These are phyloP conservation scores for Hystrix brachyura DNA, from an alignment of 2,113 vertebrate genomes.

Conservation along the genomic window DNA sequence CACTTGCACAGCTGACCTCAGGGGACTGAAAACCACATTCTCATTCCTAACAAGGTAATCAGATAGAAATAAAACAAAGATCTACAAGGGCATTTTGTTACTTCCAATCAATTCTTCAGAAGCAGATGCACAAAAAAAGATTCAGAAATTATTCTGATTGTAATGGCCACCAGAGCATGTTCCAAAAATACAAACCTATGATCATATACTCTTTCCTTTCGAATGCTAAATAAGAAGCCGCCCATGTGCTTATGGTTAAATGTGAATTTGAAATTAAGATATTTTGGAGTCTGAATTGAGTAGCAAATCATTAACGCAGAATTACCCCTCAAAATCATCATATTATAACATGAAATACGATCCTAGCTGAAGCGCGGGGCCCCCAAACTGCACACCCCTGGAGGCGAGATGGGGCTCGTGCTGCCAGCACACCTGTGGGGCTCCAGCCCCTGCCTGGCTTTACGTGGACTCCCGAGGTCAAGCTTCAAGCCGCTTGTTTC, in stretches of 20 bases:
- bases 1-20: conserved; percentile 30
- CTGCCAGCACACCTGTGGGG: neutral
- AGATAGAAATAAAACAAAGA: conserved; percentile 78
- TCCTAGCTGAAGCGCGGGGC: neutral
- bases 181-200: conserved; percentile 81
- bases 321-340: conserved; percentile 73
- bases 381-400: neutral
- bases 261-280: conserved; percentile 80
- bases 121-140: conserved; percentile 71
- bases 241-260: conserved; percentile 79
- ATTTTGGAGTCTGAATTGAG: conserved; percentile 72
- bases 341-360: conserved; percentile 65
- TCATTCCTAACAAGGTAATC: conserved; percentile 75
- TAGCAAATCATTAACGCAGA: conserved; percentile 81
- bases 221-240: conserved; percentile 76
- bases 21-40: conserved; percentile 67
- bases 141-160: conserved; percentile 82
- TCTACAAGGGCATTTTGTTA: conserved; percentile 69
- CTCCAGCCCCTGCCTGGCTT: neutral
- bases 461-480: neutral
- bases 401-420: neutral
- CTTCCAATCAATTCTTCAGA: conserved; percentile 79
- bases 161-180: conserved; percentile 81
- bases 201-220: conserved; percentile 75
- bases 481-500: neutral